These are phyloP conservation scores for Lutjanus erythropterus DNA, from an alignment of 2,113 vertebrate genomes.

Conservation along the genomic window DNA sequence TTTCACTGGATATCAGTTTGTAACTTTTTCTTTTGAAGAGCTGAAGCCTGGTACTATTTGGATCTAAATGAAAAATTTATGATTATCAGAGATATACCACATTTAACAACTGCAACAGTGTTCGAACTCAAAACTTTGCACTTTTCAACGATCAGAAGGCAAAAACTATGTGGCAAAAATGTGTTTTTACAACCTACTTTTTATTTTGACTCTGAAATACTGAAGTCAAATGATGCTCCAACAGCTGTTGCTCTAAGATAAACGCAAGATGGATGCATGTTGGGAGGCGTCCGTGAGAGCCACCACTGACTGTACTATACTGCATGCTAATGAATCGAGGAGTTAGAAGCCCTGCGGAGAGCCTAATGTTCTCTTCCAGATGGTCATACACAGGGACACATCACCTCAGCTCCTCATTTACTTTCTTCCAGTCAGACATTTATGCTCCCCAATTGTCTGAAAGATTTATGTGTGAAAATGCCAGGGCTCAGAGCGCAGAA, in stretches of 20 bases:
- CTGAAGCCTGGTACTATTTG: conserved; percentile 8
- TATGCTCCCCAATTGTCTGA: conserved; percentile 57
- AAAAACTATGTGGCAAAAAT: conserved; percentile 18
- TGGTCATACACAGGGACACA: conserved; percentile 65
- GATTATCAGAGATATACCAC: conserved; percentile 3
- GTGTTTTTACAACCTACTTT: conserved; percentile 30
- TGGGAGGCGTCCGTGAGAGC: conserved; percentile 44
- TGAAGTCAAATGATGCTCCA: conserved; percentile 30
- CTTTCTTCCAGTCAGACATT: conserved; percentile 55
- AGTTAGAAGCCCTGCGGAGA: conserved; percentile 59
- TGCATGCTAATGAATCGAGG: conserved; percentile 67
- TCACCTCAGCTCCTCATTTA: conserved; percentile 69
- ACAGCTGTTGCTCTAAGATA: conserved; percentile 70
- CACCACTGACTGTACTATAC: conserved; percentile 50
- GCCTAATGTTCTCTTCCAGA: conserved; percentile 73
- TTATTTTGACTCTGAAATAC: conserved; percentile 47
- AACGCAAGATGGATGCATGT: conserved; percentile 72
- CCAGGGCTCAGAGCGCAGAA: conserved; percentile 20
- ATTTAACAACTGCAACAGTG: conserved; percentile 16
- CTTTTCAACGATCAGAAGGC: conserved; percentile 19
- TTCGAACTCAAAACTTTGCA: conserved; percentile 15
- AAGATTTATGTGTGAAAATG: conserved; percentile 62
- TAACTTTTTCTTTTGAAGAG: not conserved
- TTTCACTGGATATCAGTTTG: not conserved
- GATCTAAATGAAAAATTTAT: conserved; percentile 23